These are phyloP conservation scores for Drosophila ficusphila DNA, from an alignment of 1,140 invertebrate genomes.

Conservation along the genomic window DNA sequence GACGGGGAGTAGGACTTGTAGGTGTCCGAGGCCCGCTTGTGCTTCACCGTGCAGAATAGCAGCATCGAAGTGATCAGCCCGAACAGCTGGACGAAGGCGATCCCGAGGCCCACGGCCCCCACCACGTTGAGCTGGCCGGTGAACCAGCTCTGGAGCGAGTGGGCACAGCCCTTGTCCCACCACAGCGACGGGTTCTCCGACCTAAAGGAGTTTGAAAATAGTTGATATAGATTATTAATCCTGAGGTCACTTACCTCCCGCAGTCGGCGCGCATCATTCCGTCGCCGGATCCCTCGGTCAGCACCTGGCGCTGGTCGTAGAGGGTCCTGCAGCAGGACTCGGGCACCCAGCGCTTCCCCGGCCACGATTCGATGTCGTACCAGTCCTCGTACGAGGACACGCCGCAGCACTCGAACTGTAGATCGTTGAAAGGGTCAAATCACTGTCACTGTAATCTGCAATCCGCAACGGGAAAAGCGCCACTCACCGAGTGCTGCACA, in stretches of 20 bases:
- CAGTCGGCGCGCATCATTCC: conserved; percentile 71
- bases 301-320: conserved; percentile 79
- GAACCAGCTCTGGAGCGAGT: conserved; percentile 89
- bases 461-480: not conserved
- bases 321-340: conserved; percentile 91
- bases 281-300: conserved; percentile 84
- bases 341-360: conserved; percentile 89
- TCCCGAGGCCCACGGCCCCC: conserved; percentile 88
- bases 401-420: conserved; percentile 94
- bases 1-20: conserved; percentile 89
- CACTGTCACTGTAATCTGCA: too few species aligned
- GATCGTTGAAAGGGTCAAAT: not conserved
- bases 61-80: conserved; percentile 91
- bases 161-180: conserved; percentile 89
- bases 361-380: conserved; percentile 92
- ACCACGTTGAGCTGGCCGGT: conserved; percentile 89
- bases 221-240: not conserved
- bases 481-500: conserved; percentile 88
- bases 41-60: conserved; percentile 90
- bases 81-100: conserved; percentile 90
- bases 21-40: conserved; percentile 88
- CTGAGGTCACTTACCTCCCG: conserved; percentile 51
- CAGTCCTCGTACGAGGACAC: conserved; percentile 92
- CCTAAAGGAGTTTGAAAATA: conserved; percentile 32
- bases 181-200: conserved; percentile 87